Evolutionary conservation across 1,140 invertebrate genomes (phyloP).

Genomic region (Apis cerana): DNA sequence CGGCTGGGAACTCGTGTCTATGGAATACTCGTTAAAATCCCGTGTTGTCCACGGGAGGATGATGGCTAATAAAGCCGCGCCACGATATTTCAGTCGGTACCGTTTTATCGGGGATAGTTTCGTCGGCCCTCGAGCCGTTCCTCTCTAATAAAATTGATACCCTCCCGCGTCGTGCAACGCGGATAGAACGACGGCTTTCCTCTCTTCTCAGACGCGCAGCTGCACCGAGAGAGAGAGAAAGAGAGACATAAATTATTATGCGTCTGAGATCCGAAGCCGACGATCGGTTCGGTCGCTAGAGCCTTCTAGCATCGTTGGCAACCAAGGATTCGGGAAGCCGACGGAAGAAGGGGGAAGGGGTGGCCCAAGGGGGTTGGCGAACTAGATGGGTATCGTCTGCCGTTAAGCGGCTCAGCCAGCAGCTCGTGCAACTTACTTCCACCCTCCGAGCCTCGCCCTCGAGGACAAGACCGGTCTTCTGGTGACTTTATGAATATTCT

Average conservation of each 20-base stretch:
- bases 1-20: not conserved
- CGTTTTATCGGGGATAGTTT: constrained; percentile 26
- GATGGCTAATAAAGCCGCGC: constrained; percentile 3
- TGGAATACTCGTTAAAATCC: constrained; percentile 9
- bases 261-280: constrained; percentile 35
- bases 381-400: constrained; percentile 63
- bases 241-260: constrained; percentile 55
- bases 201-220: not conserved
- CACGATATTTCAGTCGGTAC: constrained; percentile 11
- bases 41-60: not conserved
- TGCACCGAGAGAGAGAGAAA: not conserved
- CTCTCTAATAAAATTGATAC: constrained; percentile 20
- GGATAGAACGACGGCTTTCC: not conserved
- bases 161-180: not conserved
- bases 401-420: constrained; percentile 68
- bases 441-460: constrained; percentile 31
- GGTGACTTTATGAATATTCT: constrained; percentile 69
- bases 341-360: constrained; percentile 11
- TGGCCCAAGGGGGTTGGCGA: constrained; percentile 56
- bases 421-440: constrained; percentile 48
- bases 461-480: constrained; percentile 46
- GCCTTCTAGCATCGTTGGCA: constrained; percentile 14
- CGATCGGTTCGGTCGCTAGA: constrained; percentile 30
- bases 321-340: constrained; percentile 41
- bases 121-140: not conserved